phyloP scores from a whole-genome alignment of 2,888 invertebrate species.

The Lasioglossum figueresi region DNA sequence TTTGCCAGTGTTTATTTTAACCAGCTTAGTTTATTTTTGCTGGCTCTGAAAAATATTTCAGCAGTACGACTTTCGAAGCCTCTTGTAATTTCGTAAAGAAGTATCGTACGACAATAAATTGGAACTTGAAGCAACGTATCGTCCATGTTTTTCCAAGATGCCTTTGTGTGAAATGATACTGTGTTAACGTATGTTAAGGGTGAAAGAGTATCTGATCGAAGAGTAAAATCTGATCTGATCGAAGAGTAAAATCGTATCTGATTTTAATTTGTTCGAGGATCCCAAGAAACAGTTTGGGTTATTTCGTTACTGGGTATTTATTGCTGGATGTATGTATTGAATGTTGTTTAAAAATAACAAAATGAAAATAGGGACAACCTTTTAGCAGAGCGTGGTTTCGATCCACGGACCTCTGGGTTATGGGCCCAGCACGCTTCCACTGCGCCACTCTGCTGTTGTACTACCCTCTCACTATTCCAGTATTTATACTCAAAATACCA shows the following conservation, averaged over 20 bases:
- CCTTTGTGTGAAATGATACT: not conserved
- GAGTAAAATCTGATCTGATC: too few species aligned
- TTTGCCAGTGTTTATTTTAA: not conserved
- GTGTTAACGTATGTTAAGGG: not conserved
- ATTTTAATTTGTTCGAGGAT: not conserved
- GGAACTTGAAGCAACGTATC: not conserved
- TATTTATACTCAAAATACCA: not conserved
- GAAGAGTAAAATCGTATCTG: too few species aligned
- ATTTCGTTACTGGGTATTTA: not conserved
- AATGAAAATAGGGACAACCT: not conserved
- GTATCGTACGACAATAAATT: not conserved
- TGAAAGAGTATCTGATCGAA: too few species aligned
- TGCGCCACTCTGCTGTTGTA: constrained; percentile 67
- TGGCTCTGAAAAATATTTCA: not conserved
- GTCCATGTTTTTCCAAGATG: not conserved
- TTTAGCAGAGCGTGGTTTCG: constrained; percentile 69
- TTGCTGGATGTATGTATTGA: not conserved
- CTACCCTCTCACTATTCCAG: not conserved
- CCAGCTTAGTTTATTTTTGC: too few species aligned
- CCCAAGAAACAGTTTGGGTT: not conserved
- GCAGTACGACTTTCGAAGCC: not conserved
- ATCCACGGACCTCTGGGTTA: constrained; percentile 71
- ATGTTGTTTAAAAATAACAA: not conserved
- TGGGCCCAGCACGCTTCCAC: constrained; percentile 72
- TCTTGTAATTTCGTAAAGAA: not conserved